A percentile compares a stretch with the other conserved stretches of the same genome.
Evolutionary conservation across 2,797 vertebrate genomes (phyloP).

Genomic region (Delichon dasypus): DNA sequence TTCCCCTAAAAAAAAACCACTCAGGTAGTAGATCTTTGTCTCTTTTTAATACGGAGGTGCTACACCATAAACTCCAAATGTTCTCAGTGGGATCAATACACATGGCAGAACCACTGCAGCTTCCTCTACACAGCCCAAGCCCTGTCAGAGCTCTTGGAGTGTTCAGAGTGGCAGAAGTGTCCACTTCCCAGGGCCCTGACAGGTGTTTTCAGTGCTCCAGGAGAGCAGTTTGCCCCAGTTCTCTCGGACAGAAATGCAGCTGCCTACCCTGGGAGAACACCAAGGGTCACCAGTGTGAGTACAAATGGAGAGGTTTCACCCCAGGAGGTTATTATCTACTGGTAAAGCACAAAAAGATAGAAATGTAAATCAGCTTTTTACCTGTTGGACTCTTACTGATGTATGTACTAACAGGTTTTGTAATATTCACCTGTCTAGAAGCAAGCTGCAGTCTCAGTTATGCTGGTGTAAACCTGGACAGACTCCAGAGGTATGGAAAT

Average conservation of each 20-base stretch:
- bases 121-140: neutral
- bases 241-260: neutral
- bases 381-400: neutral
- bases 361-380: neutral
- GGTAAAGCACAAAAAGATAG: neutral
- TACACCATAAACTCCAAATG: neutral
- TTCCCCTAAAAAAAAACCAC: neutral
- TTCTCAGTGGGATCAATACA: neutral
- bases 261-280: neutral
- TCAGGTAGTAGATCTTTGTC: neutral
- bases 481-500: neutral
- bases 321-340: neutral
- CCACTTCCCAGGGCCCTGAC: neutral
- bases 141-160: neutral
- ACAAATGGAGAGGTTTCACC: neutral
- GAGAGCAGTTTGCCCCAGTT: neutral
- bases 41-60: conserved; percentile 26
- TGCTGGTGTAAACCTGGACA: neutral
- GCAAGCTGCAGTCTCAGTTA: neutral
- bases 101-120: neutral
- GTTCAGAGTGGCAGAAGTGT: neutral
- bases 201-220: neutral
- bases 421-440: neutral
- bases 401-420: neutral
- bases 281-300: neutral